Percentiles rank a stretch among this genome's conserved stretches.
Evolutionary conservation across 2,888 invertebrate species (phyloP).

Genomic region (Notodonta dromedarius): DNA sequence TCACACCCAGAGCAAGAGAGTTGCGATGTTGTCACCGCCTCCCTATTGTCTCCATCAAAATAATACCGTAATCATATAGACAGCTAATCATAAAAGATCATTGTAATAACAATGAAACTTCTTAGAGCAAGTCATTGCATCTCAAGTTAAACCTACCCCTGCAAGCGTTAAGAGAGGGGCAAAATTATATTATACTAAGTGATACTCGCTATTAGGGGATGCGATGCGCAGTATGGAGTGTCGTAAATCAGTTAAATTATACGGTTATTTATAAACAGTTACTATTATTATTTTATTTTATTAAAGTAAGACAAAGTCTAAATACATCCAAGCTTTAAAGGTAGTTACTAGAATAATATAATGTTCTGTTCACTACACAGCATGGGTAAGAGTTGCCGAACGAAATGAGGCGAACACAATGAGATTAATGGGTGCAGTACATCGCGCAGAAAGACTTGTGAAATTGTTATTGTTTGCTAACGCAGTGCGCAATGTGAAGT

Average conservation of each 20-base stretch:
- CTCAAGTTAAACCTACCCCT: slow-evolving; percentile 22
- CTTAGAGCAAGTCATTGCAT: slow-evolving; percentile 11
- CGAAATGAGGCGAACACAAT: slow-evolving; percentile 65
- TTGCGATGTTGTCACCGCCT: too few relatives aligned
- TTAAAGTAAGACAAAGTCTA: not conserved
- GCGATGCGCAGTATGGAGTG: not conserved
- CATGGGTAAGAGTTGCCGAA: slow-evolving; percentile 37
- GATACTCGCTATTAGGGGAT: slow-evolving; percentile 66
- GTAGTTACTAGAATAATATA: not conserved
- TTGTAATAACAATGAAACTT: slow-evolving; percentile 11
- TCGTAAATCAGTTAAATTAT: slow-evolving; percentile 11
- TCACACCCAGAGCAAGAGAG: too few relatives aligned
- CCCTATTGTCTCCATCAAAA: not conserved
- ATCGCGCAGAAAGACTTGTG: slow-evolving; percentile 51
- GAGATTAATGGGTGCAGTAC: slow-evolving; percentile 64
- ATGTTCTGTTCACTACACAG: not conserved
- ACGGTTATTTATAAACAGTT: slow-evolving; percentile 15
- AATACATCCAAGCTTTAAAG: too few relatives aligned
- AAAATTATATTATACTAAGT: slow-evolving; percentile 77
- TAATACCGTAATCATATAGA: slow-evolving; percentile 2
- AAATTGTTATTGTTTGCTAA: not conserved
- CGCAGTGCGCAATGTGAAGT: slow-evolving; percentile 4
- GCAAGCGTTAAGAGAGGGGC: slow-evolving; percentile 52
- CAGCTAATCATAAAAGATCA: slow-evolving; percentile 8
- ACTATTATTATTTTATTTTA: slow-evolving; percentile 9